phyloP scores from a whole-genome alignment of 2,113 vertebrate genomes.

The Gymnorhina tibicen region DNA sequence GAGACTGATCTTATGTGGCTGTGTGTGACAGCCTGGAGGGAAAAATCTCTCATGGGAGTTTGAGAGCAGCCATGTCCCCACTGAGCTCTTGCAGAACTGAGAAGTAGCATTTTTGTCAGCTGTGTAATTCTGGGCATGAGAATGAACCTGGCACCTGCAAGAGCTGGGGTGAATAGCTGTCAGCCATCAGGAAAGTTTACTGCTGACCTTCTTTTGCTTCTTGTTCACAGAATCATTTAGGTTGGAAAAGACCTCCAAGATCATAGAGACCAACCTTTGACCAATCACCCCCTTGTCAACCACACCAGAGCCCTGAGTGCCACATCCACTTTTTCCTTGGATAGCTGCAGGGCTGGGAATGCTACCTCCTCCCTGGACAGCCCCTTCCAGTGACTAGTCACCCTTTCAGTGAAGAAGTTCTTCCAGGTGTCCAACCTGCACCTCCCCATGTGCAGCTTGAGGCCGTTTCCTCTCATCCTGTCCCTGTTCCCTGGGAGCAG shows the following conservation, averaged over 20 bases:
- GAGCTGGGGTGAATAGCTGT: not conserved
- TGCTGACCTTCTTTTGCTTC: not conserved
- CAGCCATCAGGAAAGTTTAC: not conserved
- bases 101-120: not conserved
- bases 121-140: not conserved
- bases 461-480: fast-evolving
- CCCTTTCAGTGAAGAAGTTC: not conserved
- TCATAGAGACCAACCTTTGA: not conserved
- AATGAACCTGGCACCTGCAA: not conserved
- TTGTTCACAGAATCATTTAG: not conserved
- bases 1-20: not conserved
- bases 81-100: not conserved
- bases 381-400: not conserved
- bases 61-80: not conserved
- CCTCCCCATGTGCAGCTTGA: not conserved
- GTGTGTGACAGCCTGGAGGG: not conserved
- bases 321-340: not conserved
- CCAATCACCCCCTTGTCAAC: not conserved
- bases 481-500: not conserved
- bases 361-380: not conserved
- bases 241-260: not conserved
- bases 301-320: not conserved
- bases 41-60: not conserved
- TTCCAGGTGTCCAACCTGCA: fast-evolving
- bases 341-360: not conserved